Conservation (phyloP, 2,888 invertebrate species). For the Corbicula japonica region DNA sequence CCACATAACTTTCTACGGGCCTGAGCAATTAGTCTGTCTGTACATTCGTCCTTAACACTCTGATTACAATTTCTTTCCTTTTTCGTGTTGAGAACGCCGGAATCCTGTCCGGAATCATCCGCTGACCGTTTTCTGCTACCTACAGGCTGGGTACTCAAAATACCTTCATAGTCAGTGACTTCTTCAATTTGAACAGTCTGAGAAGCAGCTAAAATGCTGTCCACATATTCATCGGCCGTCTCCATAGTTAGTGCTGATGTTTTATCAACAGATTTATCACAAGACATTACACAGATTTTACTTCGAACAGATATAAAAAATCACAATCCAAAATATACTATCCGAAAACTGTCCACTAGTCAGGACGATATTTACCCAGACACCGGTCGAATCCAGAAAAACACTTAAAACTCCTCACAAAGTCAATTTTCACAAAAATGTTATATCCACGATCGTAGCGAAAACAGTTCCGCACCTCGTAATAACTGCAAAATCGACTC, state of each 20-base stretch:
- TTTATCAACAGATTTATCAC: background rate
- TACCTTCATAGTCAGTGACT: background rate
- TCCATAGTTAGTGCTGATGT: no score
- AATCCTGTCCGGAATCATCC: background rate
- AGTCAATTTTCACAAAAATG: no score
- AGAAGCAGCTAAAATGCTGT: background rate
- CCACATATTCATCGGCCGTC: background rate
- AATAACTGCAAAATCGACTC: background rate
- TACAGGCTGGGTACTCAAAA: no score
- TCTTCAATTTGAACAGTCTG: background rate
- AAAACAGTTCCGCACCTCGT: background rate
- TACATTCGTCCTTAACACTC: background rate
- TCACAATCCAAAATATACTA: background rate
- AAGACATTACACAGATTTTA: background rate
- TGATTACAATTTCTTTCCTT: constrained; percentile 1
- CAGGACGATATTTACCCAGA: background rate
- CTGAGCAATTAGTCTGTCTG: constrained; percentile 12
- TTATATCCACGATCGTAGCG: no score
- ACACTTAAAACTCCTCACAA: no score
- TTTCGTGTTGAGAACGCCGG: background rate
- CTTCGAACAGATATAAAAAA: background rate
- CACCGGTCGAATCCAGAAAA: background rate
- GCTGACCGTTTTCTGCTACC: constrained; percentile 2
- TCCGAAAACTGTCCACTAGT: background rate
- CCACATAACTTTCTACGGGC: constrained; percentile 1